Evolutionary conservation across 2,113 vertebrate species (phyloP).

Genomic region (Phrynosoma platyrhinos): DNA sequence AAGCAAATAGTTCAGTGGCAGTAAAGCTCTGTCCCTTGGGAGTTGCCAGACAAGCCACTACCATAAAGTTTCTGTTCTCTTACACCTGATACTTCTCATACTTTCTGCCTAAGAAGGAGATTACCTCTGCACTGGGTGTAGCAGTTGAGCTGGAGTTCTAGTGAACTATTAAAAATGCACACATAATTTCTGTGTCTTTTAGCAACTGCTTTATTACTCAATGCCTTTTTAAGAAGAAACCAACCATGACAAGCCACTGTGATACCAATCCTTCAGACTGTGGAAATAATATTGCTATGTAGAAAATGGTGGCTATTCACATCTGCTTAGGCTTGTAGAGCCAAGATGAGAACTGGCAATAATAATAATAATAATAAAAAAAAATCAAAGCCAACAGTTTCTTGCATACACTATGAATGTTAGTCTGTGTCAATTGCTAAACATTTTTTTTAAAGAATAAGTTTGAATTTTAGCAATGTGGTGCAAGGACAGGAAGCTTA

Average conservation of each 20-base stretch:
- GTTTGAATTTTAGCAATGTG: background rate
- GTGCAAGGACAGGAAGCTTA: background rate
- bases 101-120: background rate
- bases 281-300: background rate
- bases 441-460: constrained; percentile 10
- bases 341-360: background rate
- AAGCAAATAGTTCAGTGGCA: too few relatives aligned
- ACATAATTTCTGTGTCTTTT: background rate
- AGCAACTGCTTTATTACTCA: background rate
- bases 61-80: background rate
- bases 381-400: constrained; percentile 3
- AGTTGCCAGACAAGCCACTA: too few relatives aligned
- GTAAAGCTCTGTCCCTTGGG: too few relatives aligned
- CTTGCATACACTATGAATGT: background rate
- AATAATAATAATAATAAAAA: too few relatives aligned
- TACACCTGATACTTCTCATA: background rate
- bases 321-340: background rate
- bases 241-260: background rate
- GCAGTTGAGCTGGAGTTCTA: background rate
- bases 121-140: background rate
- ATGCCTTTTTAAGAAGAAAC: background rate
- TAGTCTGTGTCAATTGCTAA: background rate
- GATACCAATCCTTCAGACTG: background rate
- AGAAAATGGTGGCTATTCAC: constrained; percentile 2
- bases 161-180: background rate